A percentile compares a stretch with the other conserved stretches of the same genome.
phyloP scores from a whole-genome alignment of 2,113 vertebrate species.

The Neomonachus schauinslandi region DNA sequence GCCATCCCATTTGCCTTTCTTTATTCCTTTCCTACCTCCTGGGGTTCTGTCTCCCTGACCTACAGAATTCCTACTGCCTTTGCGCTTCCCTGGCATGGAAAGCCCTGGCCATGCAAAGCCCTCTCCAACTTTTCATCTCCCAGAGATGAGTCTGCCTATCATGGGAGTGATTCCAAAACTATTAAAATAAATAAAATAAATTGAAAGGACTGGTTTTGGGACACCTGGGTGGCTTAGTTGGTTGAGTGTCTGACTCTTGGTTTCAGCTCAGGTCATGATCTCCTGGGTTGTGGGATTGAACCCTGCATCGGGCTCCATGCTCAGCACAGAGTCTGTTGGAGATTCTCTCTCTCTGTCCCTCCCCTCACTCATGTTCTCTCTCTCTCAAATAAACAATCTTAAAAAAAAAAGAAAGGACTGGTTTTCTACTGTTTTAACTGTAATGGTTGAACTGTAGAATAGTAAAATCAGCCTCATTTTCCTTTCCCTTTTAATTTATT shows the following conservation, averaged over 20 bases:
- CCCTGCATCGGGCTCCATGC: not conserved
- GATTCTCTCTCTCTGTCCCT: not conserved
- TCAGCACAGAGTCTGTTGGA: not conserved
- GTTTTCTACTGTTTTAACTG: slow-evolving; percentile 10
- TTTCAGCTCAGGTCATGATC: not conserved
- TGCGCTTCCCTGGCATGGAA: not conserved
- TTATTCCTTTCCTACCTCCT: not conserved
- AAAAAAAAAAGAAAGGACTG: not conserved
- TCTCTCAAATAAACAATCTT: not conserved
- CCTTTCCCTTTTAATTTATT: too few relatives aligned
- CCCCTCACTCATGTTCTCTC: not conserved
- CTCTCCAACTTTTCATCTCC: not conserved
- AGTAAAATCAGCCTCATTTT: not conserved
- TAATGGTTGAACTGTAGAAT: not conserved
- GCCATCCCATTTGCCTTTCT: not conserved
- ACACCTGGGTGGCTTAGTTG: not conserved
- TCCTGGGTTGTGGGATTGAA: not conserved
- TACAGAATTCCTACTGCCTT: not conserved
- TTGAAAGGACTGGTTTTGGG: not conserved
- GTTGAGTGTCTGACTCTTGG: not conserved
- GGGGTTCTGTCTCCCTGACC: not conserved
- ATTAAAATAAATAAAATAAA: not conserved
- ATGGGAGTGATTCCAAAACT: slow-evolving; percentile 17
- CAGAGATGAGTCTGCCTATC: not conserved
- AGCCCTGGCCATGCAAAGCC: not conserved